phyloP scores from a whole-genome alignment of 2,888 invertebrate species.

The Pseudeuparius sepicola region DNA sequence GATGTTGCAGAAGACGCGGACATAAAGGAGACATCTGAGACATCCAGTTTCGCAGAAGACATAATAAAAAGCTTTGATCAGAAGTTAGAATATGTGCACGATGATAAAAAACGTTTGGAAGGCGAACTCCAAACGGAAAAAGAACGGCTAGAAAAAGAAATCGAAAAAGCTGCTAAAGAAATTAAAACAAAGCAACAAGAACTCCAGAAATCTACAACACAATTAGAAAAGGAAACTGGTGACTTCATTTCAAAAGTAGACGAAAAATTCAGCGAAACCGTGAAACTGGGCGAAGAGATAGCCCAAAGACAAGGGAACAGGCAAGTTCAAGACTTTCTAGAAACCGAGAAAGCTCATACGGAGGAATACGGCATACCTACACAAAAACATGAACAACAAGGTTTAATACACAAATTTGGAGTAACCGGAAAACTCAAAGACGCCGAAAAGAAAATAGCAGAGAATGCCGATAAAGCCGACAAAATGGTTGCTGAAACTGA shows the following conservation, averaged over 20 bases:
- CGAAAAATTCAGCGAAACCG: slow-evolving; percentile 25
- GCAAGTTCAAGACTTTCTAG: slow-evolving; percentile 12
- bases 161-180: slow-evolving; percentile 9
- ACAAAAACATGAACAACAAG: not conserved
- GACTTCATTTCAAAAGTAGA: slow-evolving; percentile 27
- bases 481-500: slow-evolving; percentile 3
- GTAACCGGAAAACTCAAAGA: too few relatives aligned
- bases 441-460: slow-evolving; percentile 14
- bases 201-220: slow-evolving; percentile 14
- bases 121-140: slow-evolving; percentile 5
- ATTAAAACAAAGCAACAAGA: not conserved
- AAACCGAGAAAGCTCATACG: slow-evolving; percentile 15
- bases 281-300: slow-evolving; percentile 23
- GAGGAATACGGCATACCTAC: not conserved
- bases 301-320: slow-evolving; percentile 18
- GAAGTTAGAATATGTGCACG: slow-evolving; percentile 23
- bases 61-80: slow-evolving; percentile 25
- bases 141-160: too few relatives aligned
- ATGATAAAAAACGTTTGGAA: slow-evolving; percentile 14
- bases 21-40: not conserved
- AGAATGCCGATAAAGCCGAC: slow-evolving; percentile 4
- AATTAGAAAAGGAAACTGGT: slow-evolving; percentile 22
- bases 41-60: slow-evolving; percentile 23
- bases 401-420: not conserved
- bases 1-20: slow-evolving; percentile 1